These are phyloP conservation scores for Vimba vimba DNA, from an alignment of 2,113 vertebrate species.

Conservation along the genomic window DNA sequence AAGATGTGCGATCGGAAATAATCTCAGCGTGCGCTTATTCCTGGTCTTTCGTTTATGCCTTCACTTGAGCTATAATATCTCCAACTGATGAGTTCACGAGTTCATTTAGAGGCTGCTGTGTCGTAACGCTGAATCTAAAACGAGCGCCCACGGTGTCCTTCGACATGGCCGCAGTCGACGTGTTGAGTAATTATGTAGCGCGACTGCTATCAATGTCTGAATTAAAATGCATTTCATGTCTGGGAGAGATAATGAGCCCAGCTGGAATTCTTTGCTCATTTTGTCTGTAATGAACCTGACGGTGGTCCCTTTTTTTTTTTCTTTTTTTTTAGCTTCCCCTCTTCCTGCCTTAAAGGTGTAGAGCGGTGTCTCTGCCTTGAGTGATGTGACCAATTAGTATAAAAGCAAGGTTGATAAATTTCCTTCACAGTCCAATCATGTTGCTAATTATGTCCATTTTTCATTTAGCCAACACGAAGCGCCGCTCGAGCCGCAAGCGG, in stretches of 20 bases:
- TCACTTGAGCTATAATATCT: conserved; percentile 29
- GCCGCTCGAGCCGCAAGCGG: background rate
- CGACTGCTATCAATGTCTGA: conserved; percentile 37
- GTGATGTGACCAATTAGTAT: conserved; percentile 60
- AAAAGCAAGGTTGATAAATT: conserved; percentile 56
- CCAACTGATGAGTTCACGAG: conserved; percentile 12
- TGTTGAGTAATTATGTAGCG: conserved; percentile 49
- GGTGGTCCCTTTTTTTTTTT: conserved; percentile 16
- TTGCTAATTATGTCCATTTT: conserved; percentile 56
- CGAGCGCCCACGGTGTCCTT: background rate
- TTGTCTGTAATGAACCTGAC: conserved; percentile 55
- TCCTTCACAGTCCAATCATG: conserved; percentile 57
- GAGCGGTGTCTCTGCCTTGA: conserved; percentile 43
- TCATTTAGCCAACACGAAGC: conserved; percentile 47
- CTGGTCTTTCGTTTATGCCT: background rate
- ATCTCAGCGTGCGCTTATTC: background rate
- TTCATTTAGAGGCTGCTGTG: conserved; percentile 35
- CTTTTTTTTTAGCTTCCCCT: conserved; percentile 15
- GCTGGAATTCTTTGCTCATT: conserved; percentile 53
- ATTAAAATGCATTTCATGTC: conserved; percentile 59
- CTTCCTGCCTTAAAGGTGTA: conserved; percentile 52
- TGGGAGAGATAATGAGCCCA: conserved; percentile 57
- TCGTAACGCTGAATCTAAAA: conserved; percentile 28
- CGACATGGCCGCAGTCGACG: conserved; percentile 27
- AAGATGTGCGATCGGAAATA: background rate